phyloP scores from a whole-genome alignment of 2,113 vertebrate genomes.

The Percopsis transmontana region DNA sequence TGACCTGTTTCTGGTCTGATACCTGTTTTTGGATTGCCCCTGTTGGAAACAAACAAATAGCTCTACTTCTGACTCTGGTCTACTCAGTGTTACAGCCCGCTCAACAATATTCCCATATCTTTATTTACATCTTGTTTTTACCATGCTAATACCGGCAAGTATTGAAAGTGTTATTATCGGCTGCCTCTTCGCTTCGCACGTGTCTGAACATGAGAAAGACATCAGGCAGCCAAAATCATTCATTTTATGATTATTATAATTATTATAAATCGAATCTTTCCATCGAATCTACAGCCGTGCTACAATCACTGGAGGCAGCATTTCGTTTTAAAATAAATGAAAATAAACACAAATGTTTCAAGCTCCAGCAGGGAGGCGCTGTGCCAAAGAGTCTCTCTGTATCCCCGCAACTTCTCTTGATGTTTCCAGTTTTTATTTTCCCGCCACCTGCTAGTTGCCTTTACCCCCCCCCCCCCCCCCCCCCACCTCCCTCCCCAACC shows the following conservation, averaged over 20 bases:
- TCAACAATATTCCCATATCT: slow-evolving; percentile 35
- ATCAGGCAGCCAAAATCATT: slow-evolving; percentile 46
- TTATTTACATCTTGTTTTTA: slow-evolving; percentile 44
- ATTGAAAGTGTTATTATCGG: slow-evolving; percentile 1
- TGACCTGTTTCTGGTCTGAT: too few relatives aligned
- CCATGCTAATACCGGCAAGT: too few relatives aligned
- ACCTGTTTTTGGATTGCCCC: too few relatives aligned
- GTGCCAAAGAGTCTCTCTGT: too few relatives aligned
- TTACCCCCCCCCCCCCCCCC: slow-evolving; percentile 33
- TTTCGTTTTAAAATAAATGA: slow-evolving; percentile 55
- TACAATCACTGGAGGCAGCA: slow-evolving; percentile 44
- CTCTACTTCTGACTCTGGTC: too few relatives aligned
- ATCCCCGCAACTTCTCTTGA: too few relatives aligned
- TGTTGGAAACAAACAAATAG: too few relatives aligned
- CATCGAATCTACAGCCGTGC: slow-evolving; percentile 49
- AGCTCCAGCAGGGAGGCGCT: slow-evolving; percentile 31
- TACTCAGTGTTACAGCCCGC: too few relatives aligned
- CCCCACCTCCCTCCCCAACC: slow-evolving; percentile 84
- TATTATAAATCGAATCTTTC: slow-evolving; percentile 54
- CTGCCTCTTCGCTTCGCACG: slow-evolving; percentile 30
- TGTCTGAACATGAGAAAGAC: slow-evolving; percentile 49
- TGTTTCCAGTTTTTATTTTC: too few relatives aligned
- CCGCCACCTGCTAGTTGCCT: too few relatives aligned
- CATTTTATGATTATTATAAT: not conserved
- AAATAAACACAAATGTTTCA: slow-evolving; percentile 46